Conservation (phyloP, 2,797 vertebrate genomes). For the Propithecus deckenii region DNA sequence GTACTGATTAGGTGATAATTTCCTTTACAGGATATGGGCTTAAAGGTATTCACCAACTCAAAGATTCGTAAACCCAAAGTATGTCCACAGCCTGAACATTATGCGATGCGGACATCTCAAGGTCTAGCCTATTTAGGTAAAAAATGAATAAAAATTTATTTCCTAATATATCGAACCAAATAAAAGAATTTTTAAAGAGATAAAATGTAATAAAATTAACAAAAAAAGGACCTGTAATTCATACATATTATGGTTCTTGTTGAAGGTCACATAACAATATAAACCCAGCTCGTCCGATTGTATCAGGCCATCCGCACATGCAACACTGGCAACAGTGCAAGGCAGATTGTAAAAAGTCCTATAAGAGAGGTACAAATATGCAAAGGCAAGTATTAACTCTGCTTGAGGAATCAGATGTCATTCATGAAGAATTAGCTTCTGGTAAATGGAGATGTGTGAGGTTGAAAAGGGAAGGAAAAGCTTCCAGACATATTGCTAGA, state of each 20-base stretch:
- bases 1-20: constrained; percentile 34
- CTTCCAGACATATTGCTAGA: not conserved
- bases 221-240: not conserved
- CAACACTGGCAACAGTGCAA: not conserved
- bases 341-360: not conserved
- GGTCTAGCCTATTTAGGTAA: constrained; percentile 36
- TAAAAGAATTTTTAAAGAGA: constrained; percentile 31
- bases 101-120: fast-evolving
- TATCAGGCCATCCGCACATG: not conserved
- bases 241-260: not conserved
- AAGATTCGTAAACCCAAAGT: constrained; percentile 77
- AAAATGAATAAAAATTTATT: not conserved
- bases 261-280: not conserved
- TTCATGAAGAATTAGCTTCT: not conserved
- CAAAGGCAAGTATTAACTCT: not conserved
- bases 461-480: not conserved
- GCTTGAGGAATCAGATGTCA: not conserved
- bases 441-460: not conserved
- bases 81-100: constrained; percentile 34
- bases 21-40: constrained; percentile 83
- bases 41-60: constrained; percentile 85
- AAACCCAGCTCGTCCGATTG: not conserved
- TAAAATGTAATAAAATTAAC: not conserved
- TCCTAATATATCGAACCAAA: not conserved
- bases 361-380: not conserved